Conservation (phyloP, 2,113 vertebrate genomes). For the Crotalus viridis region DNA sequence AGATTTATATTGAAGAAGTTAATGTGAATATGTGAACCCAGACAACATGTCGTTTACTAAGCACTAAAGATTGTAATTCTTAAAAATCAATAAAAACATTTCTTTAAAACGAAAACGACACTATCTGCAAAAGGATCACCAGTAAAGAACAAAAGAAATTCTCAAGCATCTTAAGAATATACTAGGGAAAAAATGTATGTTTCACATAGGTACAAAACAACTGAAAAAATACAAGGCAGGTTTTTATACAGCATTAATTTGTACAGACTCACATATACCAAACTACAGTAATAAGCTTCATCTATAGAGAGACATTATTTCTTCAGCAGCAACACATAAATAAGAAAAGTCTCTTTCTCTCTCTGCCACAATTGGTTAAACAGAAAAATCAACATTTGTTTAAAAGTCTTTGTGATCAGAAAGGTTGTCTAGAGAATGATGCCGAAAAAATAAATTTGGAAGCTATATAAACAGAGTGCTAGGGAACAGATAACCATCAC, state of each 20-base stretch:
- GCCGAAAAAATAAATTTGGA: not conserved
- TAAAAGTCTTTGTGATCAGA: not conserved
- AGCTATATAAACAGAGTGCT: not conserved
- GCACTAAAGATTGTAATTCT: too few relatives aligned
- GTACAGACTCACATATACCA: not conserved
- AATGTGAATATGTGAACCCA: too few relatives aligned
- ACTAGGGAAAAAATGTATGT: not conserved
- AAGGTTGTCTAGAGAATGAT: not conserved
- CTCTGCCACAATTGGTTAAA: not conserved
- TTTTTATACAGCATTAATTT: not conserved
- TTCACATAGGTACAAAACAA: not conserved
- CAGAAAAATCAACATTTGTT: slow-evolving; percentile 6
- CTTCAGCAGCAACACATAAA: not conserved
- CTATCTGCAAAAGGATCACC: not conserved
- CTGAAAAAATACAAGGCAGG: not conserved
- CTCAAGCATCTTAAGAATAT: not conserved
- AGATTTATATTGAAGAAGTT: too few relatives aligned
- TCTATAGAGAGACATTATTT: not conserved
- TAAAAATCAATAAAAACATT: too few relatives aligned
- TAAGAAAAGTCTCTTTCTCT: slow-evolving; percentile 11
- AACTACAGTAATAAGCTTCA: not conserved
- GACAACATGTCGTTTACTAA: too few relatives aligned
- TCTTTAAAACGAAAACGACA: too few relatives aligned
- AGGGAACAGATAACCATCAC: slow-evolving; percentile 22
- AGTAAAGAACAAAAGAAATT: not conserved